These are phyloP conservation scores for Stictonetta naevosa DNA, from an alignment of 2,113 vertebrate species.

Conservation along the genomic window DNA sequence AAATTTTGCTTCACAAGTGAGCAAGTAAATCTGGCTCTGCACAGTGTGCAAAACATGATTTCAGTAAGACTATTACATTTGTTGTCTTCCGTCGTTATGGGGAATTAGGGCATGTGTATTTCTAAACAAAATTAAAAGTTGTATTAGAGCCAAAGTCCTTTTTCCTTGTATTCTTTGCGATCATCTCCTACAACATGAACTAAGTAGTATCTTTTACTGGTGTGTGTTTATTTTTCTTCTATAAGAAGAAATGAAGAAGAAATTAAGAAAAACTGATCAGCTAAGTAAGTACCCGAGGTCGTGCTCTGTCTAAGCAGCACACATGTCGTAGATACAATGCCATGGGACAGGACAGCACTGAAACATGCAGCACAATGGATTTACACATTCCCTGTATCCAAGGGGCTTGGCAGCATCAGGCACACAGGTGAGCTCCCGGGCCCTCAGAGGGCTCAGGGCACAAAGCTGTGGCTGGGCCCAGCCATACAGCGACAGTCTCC, in stretches of 20 bases:
- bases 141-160: not conserved
- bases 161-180: not conserved
- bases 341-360: not conserved
- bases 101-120: not conserved
- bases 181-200: not conserved
- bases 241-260: too few species aligned
- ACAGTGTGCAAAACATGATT: constrained; percentile 1
- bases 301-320: not conserved
- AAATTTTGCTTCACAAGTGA: constrained; percentile 27
- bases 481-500: too few species aligned
- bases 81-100: constrained; percentile 32
- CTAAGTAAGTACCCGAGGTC: not conserved
- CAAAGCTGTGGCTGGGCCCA: too few species aligned
- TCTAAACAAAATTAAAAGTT: not conserved
- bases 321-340: not conserved
- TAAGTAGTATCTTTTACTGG: not conserved
- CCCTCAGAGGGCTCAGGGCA: too few species aligned
- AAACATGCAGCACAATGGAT: not conserved
- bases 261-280: too few species aligned
- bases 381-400: not conserved
- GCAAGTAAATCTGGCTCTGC: constrained; percentile 21
- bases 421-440: not conserved
- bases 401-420: not conserved
- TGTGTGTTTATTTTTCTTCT: not conserved
- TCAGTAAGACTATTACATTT: not conserved